These are phyloP conservation scores for Chaetodon trifasciatus DNA, from an alignment of 2,797 vertebrate genomes.

Conservation along the genomic window DNA sequence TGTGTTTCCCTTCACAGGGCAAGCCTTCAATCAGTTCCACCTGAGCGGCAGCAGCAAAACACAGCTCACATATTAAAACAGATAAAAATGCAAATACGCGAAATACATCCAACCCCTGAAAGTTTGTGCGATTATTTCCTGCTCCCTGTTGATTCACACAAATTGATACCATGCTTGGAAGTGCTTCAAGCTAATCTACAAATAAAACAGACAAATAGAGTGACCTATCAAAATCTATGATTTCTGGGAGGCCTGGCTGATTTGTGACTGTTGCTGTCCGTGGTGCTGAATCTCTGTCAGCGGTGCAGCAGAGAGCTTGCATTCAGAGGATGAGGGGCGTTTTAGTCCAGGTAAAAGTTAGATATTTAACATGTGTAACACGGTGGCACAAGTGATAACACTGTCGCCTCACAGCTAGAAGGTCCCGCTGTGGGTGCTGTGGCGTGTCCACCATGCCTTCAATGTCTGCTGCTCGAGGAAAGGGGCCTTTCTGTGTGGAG, in stretches of 20 bases:
- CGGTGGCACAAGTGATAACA: too few relatives aligned
- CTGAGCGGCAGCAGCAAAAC: neutral
- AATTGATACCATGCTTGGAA: neutral
- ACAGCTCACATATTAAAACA: neutral
- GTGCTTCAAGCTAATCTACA: neutral
- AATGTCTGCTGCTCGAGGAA: too few relatives aligned
- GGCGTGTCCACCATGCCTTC: too few relatives aligned
- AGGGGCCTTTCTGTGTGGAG: too few relatives aligned
- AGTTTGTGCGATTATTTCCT: neutral
- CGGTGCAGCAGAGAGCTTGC: neutral
- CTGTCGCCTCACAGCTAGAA: too few relatives aligned
- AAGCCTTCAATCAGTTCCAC: neutral
- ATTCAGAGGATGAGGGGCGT: neutral
- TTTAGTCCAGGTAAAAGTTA: neutral
- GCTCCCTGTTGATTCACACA: neutral
- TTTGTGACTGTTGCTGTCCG: conserved; percentile 42
- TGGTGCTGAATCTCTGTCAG: conserved; percentile 56
- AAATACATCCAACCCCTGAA: neutral
- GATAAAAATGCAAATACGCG: neutral
- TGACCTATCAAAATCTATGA: neutral
- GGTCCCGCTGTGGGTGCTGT: too few relatives aligned
- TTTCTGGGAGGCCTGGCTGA: neutral
- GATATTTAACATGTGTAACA: too few relatives aligned
- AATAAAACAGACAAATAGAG: too few relatives aligned
- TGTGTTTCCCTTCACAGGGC: neutral